Conservation (phyloP, 2,797 vertebrate species). For the Anabacerthia variegaticeps region DNA sequence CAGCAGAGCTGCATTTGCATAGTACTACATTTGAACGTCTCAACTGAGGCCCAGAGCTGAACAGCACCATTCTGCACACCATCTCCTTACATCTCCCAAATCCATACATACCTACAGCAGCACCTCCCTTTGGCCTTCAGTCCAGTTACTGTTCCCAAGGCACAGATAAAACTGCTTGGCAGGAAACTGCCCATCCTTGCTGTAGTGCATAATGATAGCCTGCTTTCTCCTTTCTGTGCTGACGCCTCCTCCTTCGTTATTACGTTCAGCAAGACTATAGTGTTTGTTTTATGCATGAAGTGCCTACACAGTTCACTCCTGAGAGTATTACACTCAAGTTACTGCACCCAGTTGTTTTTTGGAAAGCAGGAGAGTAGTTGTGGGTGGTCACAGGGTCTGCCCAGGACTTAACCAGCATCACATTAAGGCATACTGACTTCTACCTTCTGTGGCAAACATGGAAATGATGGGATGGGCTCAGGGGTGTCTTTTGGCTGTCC, state of each 20-base stretch:
- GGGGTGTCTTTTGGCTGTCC: background rate
- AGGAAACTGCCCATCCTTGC: background rate
- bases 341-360: background rate
- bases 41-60: background rate
- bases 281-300: constrained; percentile 1
- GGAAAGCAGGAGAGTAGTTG: background rate
- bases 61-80: background rate
- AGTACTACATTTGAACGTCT: background rate
- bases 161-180: background rate
- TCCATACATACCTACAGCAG: background rate
- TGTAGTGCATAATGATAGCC: background rate
- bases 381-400: background rate
- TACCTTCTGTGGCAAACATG: background rate
- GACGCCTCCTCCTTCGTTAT: background rate
- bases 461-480: background rate
- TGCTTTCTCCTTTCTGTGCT: background rate
- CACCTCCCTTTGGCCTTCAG: background rate
- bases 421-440: background rate
- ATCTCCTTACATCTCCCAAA: background rate
- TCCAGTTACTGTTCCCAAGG: background rate
- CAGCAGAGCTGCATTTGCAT: background rate
- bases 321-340: background rate
- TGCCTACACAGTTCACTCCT: background rate
- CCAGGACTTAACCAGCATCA: background rate
- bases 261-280: background rate